Base-by-base conservation (phyloP, 92 coral and sea anemone species). In the Virgularia gustaviana region DNA sequence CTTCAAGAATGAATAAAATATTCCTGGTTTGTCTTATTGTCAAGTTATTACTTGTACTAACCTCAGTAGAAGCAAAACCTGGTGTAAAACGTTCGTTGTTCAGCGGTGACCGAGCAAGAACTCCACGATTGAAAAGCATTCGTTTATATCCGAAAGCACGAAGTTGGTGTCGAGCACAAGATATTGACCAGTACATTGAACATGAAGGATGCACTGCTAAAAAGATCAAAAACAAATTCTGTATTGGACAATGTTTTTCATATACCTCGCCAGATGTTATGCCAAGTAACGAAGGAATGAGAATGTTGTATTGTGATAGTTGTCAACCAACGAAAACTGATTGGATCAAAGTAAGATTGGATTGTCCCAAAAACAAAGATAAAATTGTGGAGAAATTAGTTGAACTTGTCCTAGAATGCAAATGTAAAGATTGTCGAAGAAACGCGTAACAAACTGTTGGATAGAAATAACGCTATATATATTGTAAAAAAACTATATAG, bases 171-270 rank as follows among this genome's bases (percentile, higher is more conserved):
- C 44, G 57, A 28, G 79, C 85, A 9, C 58, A 63, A 15, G 81
- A 75, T 0, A 75, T 87, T 0, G 36, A 74, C 25, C 91, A 87
- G 18, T 23, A 75, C 19, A 72, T 87, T 33, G 80, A 71, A 18
- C 83, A 57, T 18, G 44, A 77, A 18, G 88, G 88, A 18, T 87
- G 91, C 49, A 61, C 58, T 20, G 3, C 73, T 2, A 57, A 63
- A 47, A 85, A 74, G 10, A 49, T 87, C 42, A 33, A 63, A 49
- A 87, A 87, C 53, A 87, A 83, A 45, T 81, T 81, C 33, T 87
- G 91, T 41, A 75, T 83, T 18, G 91, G 91, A 6, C 88, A 87
- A 47, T 87, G 91, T 43, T 83, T 72, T 29, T 83, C 88, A 1
- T 84, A 79, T 61, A 60, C 81, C 55, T 47, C 79, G 1, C 91